Percentiles rank a stretch among this genome's conserved stretches.
Conservation (phyloP, 1,140 invertebrate genomes). For the Cepaea nemoralis region DNA sequence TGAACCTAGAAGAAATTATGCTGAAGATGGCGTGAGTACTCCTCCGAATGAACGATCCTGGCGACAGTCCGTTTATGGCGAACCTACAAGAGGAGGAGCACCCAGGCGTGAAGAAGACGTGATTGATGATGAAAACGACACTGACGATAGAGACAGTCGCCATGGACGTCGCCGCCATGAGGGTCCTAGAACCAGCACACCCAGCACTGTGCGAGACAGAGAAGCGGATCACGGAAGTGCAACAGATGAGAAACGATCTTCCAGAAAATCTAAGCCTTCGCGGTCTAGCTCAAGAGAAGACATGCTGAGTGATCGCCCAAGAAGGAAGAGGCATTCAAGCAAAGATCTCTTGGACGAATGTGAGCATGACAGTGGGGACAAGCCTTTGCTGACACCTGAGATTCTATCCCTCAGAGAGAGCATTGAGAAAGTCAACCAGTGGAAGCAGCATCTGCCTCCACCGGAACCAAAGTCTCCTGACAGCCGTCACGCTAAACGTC, state of each 20-base stretch:
- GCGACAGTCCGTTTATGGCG: constrained; percentile 67
- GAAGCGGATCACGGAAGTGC: constrained; percentile 41
- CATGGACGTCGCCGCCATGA: constrained; percentile 38
- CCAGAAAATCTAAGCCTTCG: constrained; percentile 51
- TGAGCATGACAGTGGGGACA: constrained; percentile 43
- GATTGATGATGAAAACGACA: constrained; percentile 48
- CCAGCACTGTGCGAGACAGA: constrained; percentile 43
- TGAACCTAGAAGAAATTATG: constrained; percentile 47
- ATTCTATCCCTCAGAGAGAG: constrained; percentile 66
- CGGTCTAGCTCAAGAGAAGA: constrained; percentile 63
- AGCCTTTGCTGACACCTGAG: constrained; percentile 65
- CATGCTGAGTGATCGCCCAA: constrained; percentile 59
- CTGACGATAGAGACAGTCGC: constrained; percentile 41
- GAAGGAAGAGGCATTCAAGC: constrained; percentile 57
- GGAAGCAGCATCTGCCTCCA: constrained; percentile 63
- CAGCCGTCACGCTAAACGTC: constrained; percentile 44
- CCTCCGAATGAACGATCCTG: constrained; percentile 61
- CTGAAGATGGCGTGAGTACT: constrained; percentile 48
- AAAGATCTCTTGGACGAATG: constrained; percentile 60
- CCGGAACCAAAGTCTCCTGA: constrained; percentile 43
- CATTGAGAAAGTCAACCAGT: constrained; percentile 68
- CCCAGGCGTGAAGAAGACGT: constrained; percentile 35
- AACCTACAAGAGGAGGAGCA: constrained; percentile 40
- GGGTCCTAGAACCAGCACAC: constrained; percentile 59
- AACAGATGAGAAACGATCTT: constrained; percentile 49